These are phyloP conservation scores for Neopelma chrysocephalum DNA, from an alignment of 2,797 vertebrate genomes.

Conservation along the genomic window DNA sequence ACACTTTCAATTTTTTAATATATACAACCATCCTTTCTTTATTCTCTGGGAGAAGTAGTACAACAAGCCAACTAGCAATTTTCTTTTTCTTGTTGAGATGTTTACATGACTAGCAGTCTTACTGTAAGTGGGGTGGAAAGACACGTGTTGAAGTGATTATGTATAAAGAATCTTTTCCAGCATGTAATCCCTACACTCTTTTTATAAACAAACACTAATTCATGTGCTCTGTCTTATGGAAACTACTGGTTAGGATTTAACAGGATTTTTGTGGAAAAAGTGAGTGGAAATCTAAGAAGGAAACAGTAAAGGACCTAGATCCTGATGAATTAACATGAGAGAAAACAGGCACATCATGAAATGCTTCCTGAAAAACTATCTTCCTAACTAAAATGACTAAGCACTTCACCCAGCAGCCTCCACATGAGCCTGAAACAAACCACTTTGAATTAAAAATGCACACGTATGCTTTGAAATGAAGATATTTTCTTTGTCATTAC, in stretches of 20 bases:
- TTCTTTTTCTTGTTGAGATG: not conserved
- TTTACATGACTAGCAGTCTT: constrained; percentile 19
- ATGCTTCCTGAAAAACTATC: not conserved
- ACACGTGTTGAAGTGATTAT: constrained; percentile 31
- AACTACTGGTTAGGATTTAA: not conserved
- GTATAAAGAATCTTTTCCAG: constrained; percentile 6
- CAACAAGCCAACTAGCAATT: not conserved
- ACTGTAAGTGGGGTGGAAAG: not conserved
- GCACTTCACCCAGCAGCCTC: not conserved
- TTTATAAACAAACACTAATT: constrained; percentile 16
- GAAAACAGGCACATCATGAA: not conserved
- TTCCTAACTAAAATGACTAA: not conserved
- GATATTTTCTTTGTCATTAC: not conserved
- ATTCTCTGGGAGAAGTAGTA: not conserved
- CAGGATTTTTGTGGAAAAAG: not conserved
- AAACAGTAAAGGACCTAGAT: not conserved
- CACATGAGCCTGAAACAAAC: not conserved
- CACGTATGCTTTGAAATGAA: not conserved
- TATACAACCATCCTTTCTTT: not conserved
- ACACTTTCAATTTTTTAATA: not conserved
- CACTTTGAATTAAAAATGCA: not conserved
- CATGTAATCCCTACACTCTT: not conserved
- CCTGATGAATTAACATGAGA: not conserved
- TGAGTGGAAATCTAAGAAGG: not conserved
- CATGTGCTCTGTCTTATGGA: not conserved